Percentiles rank a stretch among this genome's conserved stretches.
Conservation (phyloP, 2,888 invertebrate genomes). For the Epirrhoe tristata region DNA sequence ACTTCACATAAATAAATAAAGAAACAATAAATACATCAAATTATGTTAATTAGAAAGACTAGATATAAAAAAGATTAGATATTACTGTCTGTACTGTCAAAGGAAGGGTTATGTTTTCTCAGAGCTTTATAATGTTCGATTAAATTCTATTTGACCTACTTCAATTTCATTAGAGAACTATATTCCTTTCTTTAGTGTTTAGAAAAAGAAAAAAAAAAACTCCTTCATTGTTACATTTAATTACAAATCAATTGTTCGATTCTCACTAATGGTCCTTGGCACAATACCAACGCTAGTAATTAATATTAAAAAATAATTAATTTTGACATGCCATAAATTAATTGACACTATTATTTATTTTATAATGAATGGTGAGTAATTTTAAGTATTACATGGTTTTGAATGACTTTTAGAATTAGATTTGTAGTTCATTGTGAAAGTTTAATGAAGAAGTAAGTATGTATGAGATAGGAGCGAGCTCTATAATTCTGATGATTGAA, state of each 20-base stretch:
- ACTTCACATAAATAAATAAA: no score
- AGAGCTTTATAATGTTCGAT: no score
- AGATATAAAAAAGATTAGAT: no score
- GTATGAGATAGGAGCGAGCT: neutral
- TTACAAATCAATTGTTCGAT: constrained; percentile 18
- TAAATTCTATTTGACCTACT: neutral
- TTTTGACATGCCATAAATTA: constrained; percentile 1
- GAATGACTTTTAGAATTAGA: neutral
- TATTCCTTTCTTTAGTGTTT: neutral
- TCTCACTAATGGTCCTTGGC: constrained; percentile 45
- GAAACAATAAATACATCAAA: no score
- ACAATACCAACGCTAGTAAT: constrained; percentile 29
- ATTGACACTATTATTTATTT: neutral
- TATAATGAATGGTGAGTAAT: neutral
- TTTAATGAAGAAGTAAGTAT: neutral
- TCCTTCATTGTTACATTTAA: neutral
- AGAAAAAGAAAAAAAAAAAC: neutral
- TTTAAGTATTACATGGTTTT: neutral
- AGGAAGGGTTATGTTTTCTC: no score
- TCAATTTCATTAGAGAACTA: neutral
- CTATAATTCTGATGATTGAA: no score
- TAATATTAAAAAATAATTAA: neutral
- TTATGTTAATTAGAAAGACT: no score
- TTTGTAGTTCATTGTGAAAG: neutral
- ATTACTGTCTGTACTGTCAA: no score